Base-by-base conservation (phyloP, 2,113 vertebrate species). In the Ahaetulla prasina region DNA sequence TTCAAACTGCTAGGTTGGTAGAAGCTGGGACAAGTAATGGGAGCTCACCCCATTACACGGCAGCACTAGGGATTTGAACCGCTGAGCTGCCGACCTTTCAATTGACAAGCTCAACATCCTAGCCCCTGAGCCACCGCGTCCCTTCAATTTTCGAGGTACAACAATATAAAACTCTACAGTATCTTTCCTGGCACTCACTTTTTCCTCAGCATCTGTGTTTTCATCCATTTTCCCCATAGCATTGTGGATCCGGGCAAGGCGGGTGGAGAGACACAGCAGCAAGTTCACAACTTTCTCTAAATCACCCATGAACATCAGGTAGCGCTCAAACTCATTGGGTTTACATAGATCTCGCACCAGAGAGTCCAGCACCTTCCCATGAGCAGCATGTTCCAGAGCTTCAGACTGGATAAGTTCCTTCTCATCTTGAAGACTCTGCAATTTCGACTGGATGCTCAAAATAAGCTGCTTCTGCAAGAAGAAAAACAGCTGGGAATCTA, bases 201-300 rank as follows among this genome's bases (percentile, higher is more conserved):
- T 98, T 96, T 99, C 99, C 39, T 99, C 99, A 0, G 97, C 95
- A 87, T 99, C 98, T 0, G 97, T 97, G 35, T 94, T 95, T 27
- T 98, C 92, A 7, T 98, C 97, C 0, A 96, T 93, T 27, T 96
- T 97, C 95, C 97, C 98, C 94, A 99, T 96, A 85, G 99, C 98
- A 0, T 98, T 98, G 93, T 98, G 98, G 3, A 99, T 98, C 0
- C 99, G 97, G 94, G 98, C 98, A 0, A 99, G 98, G 60, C 99
- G 98, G 84, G 98, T 98, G 16, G 99, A 99, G 57, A 99, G 95
- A 90, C 99, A 98, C 87, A 99, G 96, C 94, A 99, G 92, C 93
- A 99, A 98, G 95, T 96, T 99, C 63, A 99, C 96, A 23, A 99
- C 99, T 8, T 98, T 98, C 97, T 99, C 98, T 95, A 99, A 95